A percentile compares a stretch with the other conserved stretches of the same genome.
These are phyloP conservation scores for Piscicola geometra DNA, from an alignment of 2,888 invertebrate species.

Conservation along the genomic window DNA sequence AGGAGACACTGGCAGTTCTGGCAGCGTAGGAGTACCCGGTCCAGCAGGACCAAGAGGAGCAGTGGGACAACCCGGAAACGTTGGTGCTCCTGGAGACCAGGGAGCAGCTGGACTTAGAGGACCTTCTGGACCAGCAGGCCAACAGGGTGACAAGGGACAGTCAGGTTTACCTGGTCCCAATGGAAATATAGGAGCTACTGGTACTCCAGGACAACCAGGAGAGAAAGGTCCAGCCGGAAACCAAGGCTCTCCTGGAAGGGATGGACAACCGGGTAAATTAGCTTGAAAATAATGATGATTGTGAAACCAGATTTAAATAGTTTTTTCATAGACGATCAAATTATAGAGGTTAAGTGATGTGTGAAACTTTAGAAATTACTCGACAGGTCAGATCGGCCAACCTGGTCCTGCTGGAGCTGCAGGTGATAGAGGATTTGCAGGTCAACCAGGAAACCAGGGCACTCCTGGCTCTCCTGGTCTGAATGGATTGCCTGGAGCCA, in stretches of 20 bases:
- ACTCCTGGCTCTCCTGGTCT: neutral
- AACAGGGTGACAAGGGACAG: conserved; percentile 29
- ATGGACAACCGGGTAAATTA: conserved; percentile 35
- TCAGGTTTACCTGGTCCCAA: conserved; percentile 33
- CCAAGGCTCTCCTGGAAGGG: conserved; percentile 37
- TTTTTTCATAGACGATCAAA: no score
- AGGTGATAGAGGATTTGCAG: conserved; percentile 40
- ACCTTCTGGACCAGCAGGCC: conserved; percentile 28
- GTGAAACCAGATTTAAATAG: neutral
- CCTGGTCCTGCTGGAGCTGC: conserved; percentile 36
- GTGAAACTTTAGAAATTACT: no score
- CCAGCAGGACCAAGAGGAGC: conserved; percentile 34
- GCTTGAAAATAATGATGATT: neutral
- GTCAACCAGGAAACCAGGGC: conserved; percentile 12
- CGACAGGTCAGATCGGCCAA: conserved; percentile 10
- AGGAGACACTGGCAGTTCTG: conserved; percentile 12
- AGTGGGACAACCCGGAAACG: conserved; percentile 30
- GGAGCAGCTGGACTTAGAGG: conserved; percentile 33
- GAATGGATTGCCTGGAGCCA: conserved; percentile 4
- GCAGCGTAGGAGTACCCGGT: conserved; percentile 37
- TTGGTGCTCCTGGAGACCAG: conserved; percentile 31
- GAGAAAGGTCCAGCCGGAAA: conserved; percentile 36
- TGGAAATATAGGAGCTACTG: conserved; percentile 34
- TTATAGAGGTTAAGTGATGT: no score
- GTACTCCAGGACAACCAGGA: conserved; percentile 36